Conservation (phyloP, 2,797 vertebrate genomes). For the Enteromius thamalakanensis region DNA sequence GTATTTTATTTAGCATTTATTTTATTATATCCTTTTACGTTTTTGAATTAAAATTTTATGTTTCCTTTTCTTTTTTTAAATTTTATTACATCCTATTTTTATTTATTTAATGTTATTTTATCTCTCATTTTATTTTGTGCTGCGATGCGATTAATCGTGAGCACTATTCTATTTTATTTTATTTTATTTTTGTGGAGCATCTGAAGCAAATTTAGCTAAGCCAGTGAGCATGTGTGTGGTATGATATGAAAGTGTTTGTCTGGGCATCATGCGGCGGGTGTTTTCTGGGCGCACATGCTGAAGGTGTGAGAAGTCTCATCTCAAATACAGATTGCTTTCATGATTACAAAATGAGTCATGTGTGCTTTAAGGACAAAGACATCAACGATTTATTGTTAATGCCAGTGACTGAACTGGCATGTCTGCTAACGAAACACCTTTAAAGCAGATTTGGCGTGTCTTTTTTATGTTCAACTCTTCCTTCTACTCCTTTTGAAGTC, state of each 20-base stretch:
- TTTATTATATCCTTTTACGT: neutral
- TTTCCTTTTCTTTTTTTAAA: neutral
- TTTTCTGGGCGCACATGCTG: constrained; percentile 11
- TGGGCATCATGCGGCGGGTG: constrained; percentile 2
- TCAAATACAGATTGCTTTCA: constrained; percentile 36
- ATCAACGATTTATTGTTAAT: neutral
- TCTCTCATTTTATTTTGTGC: neutral
- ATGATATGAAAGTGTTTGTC: neutral
- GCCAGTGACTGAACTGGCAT: neutral
- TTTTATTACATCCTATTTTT: neutral
- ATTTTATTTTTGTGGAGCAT: neutral
- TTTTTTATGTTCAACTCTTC: neutral
- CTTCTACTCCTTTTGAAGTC: neutral
- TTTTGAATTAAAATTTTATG: neutral
- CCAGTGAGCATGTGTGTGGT: neutral
- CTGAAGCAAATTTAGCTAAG: neutral
- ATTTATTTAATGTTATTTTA: neutral
- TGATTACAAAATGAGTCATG: constrained; percentile 28
- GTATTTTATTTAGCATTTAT: neutral
- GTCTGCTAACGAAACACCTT: neutral
- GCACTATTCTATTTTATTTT: neutral
- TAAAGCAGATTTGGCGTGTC: neutral
- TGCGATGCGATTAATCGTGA: neutral
- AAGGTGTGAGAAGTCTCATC: constrained; percentile 39
- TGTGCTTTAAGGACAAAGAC: constrained; percentile 15